Base-by-base conservation (phyloP, 1,140 invertebrate genomes). In the Lucilia cuprina region DNA sequence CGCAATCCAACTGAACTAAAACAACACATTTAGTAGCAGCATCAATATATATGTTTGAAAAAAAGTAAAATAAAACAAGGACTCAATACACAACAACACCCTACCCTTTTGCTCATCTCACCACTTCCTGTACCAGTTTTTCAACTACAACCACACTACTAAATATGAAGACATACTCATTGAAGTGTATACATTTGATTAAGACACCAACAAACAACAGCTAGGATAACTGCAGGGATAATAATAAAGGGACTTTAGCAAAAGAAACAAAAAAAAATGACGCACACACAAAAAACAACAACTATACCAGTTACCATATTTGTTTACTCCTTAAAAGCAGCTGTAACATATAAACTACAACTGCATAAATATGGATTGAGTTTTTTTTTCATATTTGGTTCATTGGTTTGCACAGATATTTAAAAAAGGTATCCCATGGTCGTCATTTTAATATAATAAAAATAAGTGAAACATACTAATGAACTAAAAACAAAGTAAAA, bases 171-270 rank as follows among this genome's bases (percentile, higher is more conserved):
- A 78, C 41, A 41, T 78, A 78, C 47, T 78, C 75, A 78, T 41
- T 41, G 75, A 47, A 78, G 75, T 78, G 75, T 47, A 41, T 41
- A 78, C 75, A 78, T 78, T 78, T 78, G 75, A 78, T 78, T 78
- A 78, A 78, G 75, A 9, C 50, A 55, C 65, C 65, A 70, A n/a
- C 65, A 19, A 60, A 70, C 65, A 21, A 70, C 5, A 70, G n/a
- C 55, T 2, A n/a, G n/a, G 13, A 60, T 60, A 60, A 60, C 55
- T 60, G 55, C 55, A n/a, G 55, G 14, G n/a, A n/a, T 60, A 60
- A n/a, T 60, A 60, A 2, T 30, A 30, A 30, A 30, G 25, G 25
- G 25, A 30, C 8, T 0, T 0, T n/a, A 65, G 4, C n/a, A 5
- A 25, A 12, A 21, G 65, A 25, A 12, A 21, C 8, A 21, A 19